Percentiles rank a stretch among this genome's conserved stretches.
Conservation (phyloP, 1,140 invertebrate species). For the Goniozus legneri region DNA sequence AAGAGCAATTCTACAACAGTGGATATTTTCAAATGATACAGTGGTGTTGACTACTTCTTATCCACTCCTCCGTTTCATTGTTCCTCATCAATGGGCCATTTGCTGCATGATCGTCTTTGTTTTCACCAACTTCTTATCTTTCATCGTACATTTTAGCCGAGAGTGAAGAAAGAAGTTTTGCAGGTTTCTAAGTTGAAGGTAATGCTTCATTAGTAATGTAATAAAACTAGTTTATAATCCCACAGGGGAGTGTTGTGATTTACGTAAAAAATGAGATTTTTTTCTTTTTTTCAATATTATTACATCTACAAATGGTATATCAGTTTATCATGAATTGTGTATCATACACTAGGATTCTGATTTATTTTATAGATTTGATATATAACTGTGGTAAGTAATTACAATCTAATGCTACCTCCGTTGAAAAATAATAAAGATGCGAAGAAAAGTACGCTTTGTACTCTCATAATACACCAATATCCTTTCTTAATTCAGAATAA, state of each 20-base stretch:
- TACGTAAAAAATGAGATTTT: background rate
- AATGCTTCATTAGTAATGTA: conserved; percentile 41
- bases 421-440: no score
- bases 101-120: conserved; percentile 35
- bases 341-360: no score
- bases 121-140: conserved; percentile 36
- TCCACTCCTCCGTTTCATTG: conserved; percentile 38
- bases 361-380: no score
- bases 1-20: conserved; percentile 25
- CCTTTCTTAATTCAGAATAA: no score
- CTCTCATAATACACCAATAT: no score
- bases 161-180: conserved; percentile 33
- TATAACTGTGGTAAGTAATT: no score
- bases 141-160: conserved; percentile 39
- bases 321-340: no score
- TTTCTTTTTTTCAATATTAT: background rate
- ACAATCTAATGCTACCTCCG: no score
- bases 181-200: conserved; percentile 40
- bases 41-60: conserved; percentile 34
- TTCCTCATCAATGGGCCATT: conserved; percentile 31
- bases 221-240: conserved; percentile 41
- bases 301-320: no score
- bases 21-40: conserved; percentile 29
- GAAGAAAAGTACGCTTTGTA: conserved; percentile 16
- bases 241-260: conserved; percentile 35